Base-by-base conservation (phyloP, 2,113 vertebrate species). In the Panthera uncia region DNA sequence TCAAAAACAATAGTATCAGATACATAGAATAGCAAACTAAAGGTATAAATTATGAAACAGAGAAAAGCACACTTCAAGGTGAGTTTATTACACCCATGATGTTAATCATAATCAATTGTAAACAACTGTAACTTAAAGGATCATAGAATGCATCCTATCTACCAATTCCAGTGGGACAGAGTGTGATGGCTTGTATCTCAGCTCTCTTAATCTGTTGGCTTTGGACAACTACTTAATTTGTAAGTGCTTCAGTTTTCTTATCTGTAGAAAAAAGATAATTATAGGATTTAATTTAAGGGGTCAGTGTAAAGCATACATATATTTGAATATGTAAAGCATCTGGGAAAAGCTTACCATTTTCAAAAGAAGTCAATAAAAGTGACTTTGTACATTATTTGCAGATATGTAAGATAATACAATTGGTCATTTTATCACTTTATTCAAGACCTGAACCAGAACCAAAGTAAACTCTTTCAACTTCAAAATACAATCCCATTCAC, bases 131-230 rank as follows among this genome's bases (percentile, higher is more conserved):
- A 31, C 6, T 61, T 36, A 27, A 0, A 14, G 10, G 57, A 16
- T 29, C 45, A 41, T 5, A 10, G 1, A 68, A 65, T 41, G n/a
- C 1, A 13, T 27, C 4, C 6, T n/a, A 11, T 1, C n/a, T 6
- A 48, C 38, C 50, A 85, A 4, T 57, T 81, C 9, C 33, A 33
- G 16, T 50, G 19, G 6, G 8, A 23, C 1, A 36, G 36, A 38
- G 1, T 36, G 4, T 1, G 14, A 13, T n/a, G 33, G 15, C 7
- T 61, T 57, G 63, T 1, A 14, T 6, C 33, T 38, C 63, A 78
- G 41, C 21, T 79, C 19, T 57, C 15, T 69, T 68, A 55, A n/a
- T 73, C 76, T 21, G 4, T 18, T 90, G 29, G 9, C 5, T 55
- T 95, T 71, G 33, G 4, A 65, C 16, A 92, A 83, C 38, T 83